Evolutionary conservation across 2,113 vertebrate species (phyloP).

Genomic region (Sorex fumeus): DNA sequence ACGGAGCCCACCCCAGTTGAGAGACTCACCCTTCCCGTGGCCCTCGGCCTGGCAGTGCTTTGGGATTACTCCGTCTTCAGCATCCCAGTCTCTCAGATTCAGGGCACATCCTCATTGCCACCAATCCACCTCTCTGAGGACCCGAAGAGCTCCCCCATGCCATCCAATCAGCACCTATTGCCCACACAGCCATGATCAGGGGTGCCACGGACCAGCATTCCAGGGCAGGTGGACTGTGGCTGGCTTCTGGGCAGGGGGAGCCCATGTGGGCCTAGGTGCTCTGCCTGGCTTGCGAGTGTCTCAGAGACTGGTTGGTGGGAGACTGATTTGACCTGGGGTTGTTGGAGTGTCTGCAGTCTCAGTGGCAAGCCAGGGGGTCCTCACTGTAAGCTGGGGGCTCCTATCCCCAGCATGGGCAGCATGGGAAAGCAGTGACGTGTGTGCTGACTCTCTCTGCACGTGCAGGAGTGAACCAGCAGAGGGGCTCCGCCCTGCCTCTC

Average conservation of each 20-base stretch:
- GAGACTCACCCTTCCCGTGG: too few species aligned
- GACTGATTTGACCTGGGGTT: background rate
- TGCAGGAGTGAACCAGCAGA: background rate
- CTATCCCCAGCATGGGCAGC: too few species aligned
- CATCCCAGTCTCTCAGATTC: background rate
- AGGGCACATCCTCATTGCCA: background rate
- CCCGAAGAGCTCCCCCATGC: background rate
- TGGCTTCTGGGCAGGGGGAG: background rate
- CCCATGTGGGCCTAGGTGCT: background rate
- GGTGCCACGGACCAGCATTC: slow-evolving; percentile 51
- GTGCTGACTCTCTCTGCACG: background rate
- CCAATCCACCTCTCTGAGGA: background rate
- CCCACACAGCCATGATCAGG: slow-evolving; percentile 56
- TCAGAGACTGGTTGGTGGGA: background rate
- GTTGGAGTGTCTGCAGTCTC: too few species aligned
- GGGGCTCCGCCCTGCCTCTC: background rate
- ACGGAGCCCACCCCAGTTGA: too few species aligned
- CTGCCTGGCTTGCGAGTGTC: background rate
- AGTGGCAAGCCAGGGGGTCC: too few species aligned
- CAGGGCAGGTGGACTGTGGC: slow-evolving; percentile 49
- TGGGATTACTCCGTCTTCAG: too few species aligned
- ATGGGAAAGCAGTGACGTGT: background rate
- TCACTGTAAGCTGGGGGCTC: too few species aligned
- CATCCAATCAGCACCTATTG: background rate
- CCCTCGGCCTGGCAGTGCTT: too few species aligned